Base-by-base conservation (phyloP, 2,113 vertebrate species). In the Pelobates fuscus region DNA sequence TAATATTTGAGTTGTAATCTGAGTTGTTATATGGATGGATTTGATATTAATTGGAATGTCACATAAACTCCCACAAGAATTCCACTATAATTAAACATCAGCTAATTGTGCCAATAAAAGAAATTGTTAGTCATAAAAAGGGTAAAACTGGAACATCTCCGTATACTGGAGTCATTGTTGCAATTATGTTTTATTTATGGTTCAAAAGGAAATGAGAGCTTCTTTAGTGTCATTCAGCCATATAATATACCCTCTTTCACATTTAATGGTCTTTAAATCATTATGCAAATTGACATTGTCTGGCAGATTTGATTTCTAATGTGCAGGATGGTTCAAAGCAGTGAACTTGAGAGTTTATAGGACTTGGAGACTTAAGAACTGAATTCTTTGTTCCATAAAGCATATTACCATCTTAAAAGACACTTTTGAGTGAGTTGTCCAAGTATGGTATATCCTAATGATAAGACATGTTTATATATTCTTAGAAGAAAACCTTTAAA, bases 51-150 rank as follows among this genome's bases (percentile, higher is more conserved):
- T 80, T 60, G 10, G 61, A 27, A 60, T n/a, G 32, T 81, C 20
- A 17, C 55, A 73, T 7, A 6, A 71, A 77, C n/a, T 77, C 71
- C 32, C 66, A 49, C n/a, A 43, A 21, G 57, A 86, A 68, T 26
- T 54, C 17, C 2, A 81, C 4, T 73, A 30, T 83, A 80, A 82
- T 78, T 80, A 61, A 79, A 23, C 18, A 71, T 76, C 80, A 81
- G 63, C 8, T 82, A 84, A 80, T 80, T 62, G 32, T 26, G 58
- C 18, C 58, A 77, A 71, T 86, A 83, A 81, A 77, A 79, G n/a
- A 66, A 82, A 86, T 0, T 25, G 11, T 75, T 79, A 58, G 6
- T 73, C 14, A 57, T 74, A 41, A 78, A 81, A 83, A 78, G 72
- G 1, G 0, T 77, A 64, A 55, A 0, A 15, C 52, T 81, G 60